phyloP scores from a whole-genome alignment of 1,140 invertebrate species.

The Idris sp. region DNA sequence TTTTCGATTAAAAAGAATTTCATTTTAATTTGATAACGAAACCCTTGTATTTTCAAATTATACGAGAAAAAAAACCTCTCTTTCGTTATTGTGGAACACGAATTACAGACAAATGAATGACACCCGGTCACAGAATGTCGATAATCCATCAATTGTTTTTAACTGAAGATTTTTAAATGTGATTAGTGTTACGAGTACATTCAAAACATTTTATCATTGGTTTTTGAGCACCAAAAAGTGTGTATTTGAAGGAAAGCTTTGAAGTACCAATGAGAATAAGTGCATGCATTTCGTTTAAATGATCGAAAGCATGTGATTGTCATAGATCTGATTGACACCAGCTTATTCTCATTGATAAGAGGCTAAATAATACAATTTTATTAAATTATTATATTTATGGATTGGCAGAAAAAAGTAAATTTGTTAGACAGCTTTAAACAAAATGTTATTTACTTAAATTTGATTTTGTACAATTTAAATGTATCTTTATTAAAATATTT shows the following conservation, averaged over 20 bases:
- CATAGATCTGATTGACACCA: conserved; percentile 9
- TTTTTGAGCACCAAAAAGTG: conserved; percentile 26
- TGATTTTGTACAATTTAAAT: too few species aligned
- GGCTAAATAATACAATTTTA: too few species aligned
- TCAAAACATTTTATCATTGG: conserved; percentile 25
- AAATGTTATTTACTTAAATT: too few species aligned
- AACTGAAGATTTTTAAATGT: conserved; percentile 19
- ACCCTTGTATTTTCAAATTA: too few species aligned
- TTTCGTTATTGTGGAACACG: conserved; percentile 11
- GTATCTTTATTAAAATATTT: too few species aligned
- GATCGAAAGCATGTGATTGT: conserved; percentile 10
- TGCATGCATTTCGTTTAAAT: neutral
- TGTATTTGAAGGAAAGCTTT: conserved; percentile 14
- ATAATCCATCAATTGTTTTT: conserved; percentile 25
- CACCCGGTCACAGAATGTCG: conserved; percentile 20
- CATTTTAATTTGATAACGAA: too few species aligned
- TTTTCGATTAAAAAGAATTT: too few species aligned
- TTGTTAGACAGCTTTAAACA: too few species aligned
- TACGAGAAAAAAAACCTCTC: conserved; percentile 7
- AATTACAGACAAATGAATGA: conserved; percentile 28
- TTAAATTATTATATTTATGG: too few species aligned
- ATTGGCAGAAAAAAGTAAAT: too few species aligned
- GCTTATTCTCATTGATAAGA: too few species aligned
- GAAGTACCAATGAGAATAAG: conserved; percentile 13
- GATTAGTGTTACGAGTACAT: conserved; percentile 9